Evolutionary conservation across 2,113 vertebrate genomes (phyloP).

Genomic region (Sorex araneus): DNA sequence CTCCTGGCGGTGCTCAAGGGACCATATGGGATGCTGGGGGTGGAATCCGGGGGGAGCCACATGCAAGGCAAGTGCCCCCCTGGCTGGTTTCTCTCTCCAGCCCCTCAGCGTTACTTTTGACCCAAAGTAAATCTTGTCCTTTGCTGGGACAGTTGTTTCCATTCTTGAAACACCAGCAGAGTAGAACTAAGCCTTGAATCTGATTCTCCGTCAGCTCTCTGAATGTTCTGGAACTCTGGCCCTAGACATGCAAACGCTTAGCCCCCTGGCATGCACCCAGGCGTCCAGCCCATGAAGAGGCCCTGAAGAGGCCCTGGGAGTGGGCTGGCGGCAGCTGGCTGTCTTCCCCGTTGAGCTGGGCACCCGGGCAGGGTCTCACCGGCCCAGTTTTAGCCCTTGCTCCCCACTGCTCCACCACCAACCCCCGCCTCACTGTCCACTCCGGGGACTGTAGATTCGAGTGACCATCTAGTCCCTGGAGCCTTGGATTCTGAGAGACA

Average conservation of each 20-base stretch:
- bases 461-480: not conserved
- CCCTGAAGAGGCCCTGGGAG: slow-evolving; percentile 43
- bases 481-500: not conserved
- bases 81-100: too few relatives aligned
- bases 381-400: not conserved
- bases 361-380: not conserved
- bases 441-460: slow-evolving; percentile 42
- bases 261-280: not conserved
- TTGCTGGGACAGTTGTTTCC: slow-evolving; percentile 44
- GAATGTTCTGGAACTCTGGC: slow-evolving; percentile 47
- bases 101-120: slow-evolving; percentile 18
- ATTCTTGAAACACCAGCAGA: slow-evolving; percentile 6
- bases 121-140: not conserved
- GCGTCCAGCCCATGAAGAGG: slow-evolving; percentile 36
- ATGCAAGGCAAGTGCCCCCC: too few relatives aligned
- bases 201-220: slow-evolving; percentile 37
- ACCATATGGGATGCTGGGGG: too few relatives aligned
- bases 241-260: slow-evolving; percentile 48
- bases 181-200: not conserved
- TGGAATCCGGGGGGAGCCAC: too few relatives aligned
- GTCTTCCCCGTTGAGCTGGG: not conserved
- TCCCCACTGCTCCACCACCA: not conserved
- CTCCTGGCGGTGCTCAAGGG: too few relatives aligned
- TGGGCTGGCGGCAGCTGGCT: not conserved
- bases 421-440: not conserved